Evolutionary conservation across 1,140 invertebrate species (phyloP).

Genomic region (Macrotrachela quadricornifera): DNA sequence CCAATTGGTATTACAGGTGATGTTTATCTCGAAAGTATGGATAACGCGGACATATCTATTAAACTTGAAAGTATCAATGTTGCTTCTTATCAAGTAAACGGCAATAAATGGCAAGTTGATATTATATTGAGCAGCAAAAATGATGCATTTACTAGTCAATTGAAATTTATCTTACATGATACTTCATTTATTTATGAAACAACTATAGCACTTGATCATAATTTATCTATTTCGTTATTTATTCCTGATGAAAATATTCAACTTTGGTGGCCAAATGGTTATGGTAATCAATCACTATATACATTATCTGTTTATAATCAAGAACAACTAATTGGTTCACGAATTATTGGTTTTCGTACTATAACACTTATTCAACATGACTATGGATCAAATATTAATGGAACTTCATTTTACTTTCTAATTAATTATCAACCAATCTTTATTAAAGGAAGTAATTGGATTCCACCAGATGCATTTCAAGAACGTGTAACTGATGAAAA

Average conservation of each 20-base stretch:
- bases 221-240: too few species aligned
- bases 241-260: too few species aligned
- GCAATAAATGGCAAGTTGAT: too few species aligned
- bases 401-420: slow-evolving; percentile 57
- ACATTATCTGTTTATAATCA: slow-evolving; percentile 34
- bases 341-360: slow-evolving; percentile 60
- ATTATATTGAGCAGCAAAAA: too few species aligned
- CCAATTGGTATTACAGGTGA: slow-evolving; percentile 66
- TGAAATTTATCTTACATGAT: too few species aligned
- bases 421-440: slow-evolving; percentile 70
- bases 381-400: not conserved
- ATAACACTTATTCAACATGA: slow-evolving; percentile 39
- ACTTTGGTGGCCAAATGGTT: slow-evolving; percentile 85
- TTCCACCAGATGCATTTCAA: slow-evolving; percentile 66
- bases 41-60: not conserved
- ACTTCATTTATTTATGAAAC: too few species aligned
- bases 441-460: slow-evolving; percentile 81
- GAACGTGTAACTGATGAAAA: slow-evolving; percentile 39
- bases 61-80: too few species aligned
- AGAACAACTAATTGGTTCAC: slow-evolving; percentile 8
- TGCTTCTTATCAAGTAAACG: too few species aligned
- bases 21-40: slow-evolving; percentile 12
- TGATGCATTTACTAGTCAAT: too few species aligned
- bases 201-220: too few species aligned
- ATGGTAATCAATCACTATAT: slow-evolving; percentile 59